These are phyloP conservation scores for Anguilla japonica DNA, from an alignment of 2,113 vertebrate genomes.

Conservation along the genomic window DNA sequence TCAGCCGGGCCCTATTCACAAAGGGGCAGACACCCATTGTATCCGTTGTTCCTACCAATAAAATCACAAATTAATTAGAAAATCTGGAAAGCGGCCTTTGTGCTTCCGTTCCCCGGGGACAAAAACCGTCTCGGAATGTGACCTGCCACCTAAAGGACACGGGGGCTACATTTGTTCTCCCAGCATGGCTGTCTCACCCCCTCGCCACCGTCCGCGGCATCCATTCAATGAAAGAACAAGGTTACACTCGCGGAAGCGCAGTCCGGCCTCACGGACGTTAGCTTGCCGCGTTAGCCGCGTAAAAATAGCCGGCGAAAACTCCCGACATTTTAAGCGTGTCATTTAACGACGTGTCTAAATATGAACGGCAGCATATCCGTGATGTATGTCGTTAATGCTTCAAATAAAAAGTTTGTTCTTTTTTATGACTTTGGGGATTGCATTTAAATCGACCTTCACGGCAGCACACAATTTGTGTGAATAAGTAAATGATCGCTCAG, in stretches of 20 bases:
- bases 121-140: conserved; percentile 43
- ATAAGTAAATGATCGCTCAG: background rate
- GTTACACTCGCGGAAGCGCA: background rate
- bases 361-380: background rate
- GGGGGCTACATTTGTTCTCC: conserved; percentile 10
- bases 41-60: conserved; percentile 24
- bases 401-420: background rate
- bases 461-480: background rate
- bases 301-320: background rate
- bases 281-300: background rate
- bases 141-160: conserved; percentile 1
- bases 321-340: background rate
- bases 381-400: background rate
- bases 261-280: background rate
- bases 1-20: conserved; percentile 17
- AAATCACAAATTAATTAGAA: conserved; percentile 43
- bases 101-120: conserved; percentile 32
- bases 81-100: conserved; percentile 35
- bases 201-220: background rate
- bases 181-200: conserved; percentile 21
- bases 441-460: background rate
- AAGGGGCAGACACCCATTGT: conserved; percentile 30
- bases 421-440: background rate
- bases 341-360: background rate
- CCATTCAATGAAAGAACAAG: background rate